These are phyloP conservation scores for Albula glossodonta DNA, from an alignment of 2,113 vertebrate genomes.

Conservation along the genomic window DNA sequence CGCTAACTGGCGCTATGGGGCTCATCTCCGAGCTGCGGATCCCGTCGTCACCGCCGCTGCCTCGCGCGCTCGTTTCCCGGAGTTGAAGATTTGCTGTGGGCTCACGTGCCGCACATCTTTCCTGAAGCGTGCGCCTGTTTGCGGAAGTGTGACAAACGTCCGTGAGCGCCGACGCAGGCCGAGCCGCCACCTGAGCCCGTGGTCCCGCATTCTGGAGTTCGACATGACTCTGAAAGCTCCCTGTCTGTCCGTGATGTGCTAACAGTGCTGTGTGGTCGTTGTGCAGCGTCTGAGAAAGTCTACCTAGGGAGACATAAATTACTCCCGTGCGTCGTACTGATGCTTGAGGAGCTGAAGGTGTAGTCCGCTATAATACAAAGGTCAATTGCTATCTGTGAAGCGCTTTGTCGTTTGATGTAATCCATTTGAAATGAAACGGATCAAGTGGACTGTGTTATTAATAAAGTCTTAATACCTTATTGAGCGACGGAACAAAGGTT, in stretches of 20 bases:
- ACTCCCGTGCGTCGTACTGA: background rate
- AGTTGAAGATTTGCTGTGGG: background rate
- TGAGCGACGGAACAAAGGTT: background rate
- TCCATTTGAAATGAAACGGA: background rate
- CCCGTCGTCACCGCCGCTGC: background rate
- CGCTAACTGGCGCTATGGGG: background rate
- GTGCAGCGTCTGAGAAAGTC: background rate
- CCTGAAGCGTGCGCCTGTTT: background rate
- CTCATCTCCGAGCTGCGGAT: background rate
- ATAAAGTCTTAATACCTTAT: background rate
- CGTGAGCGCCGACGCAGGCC: background rate
- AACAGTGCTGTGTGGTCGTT: background rate
- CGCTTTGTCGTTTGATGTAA: background rate
- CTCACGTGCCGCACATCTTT: too few relatives aligned
- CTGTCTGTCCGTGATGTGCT: background rate
- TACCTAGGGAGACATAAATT: background rate
- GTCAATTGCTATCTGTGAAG: constrained; percentile 1
- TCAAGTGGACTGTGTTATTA: background rate
- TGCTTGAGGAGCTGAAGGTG: constrained; percentile 6
- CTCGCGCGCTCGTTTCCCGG: background rate
- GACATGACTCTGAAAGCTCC: background rate
- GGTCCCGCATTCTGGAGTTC: background rate
- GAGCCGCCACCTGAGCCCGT: background rate
- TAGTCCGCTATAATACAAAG: background rate
- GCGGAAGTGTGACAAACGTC: background rate